These are phyloP conservation scores for Gallinago nigripennis DNA, from an alignment of 2,797 vertebrate genomes.

Conservation along the genomic window DNA sequence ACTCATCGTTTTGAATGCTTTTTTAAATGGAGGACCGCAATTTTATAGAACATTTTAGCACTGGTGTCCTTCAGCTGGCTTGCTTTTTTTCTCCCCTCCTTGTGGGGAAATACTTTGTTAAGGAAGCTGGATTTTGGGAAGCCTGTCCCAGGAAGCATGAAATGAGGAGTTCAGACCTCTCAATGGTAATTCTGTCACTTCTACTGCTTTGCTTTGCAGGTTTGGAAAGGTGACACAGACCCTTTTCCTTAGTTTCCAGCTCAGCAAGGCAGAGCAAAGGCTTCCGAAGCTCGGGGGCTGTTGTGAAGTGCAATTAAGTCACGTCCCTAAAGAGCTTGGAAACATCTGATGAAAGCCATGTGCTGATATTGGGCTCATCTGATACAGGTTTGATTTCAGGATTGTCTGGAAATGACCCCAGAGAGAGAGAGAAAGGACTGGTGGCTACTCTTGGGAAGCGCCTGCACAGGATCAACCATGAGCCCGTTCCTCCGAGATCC, in stretches of 20 bases:
- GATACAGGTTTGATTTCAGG: slow-evolving; percentile 4
- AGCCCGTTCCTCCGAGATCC: neutral
- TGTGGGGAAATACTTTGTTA: neutral
- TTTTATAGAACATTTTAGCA: neutral
- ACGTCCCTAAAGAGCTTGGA: neutral
- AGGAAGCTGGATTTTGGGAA: neutral
- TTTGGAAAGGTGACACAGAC: neutral
- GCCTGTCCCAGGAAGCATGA: neutral
- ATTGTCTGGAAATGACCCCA: neutral
- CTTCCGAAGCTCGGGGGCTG: neutral
- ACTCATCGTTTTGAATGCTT: neutral
- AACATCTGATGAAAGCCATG: slow-evolving; percentile 52
- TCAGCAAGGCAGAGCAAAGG: neutral
- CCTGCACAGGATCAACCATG: slow-evolving; percentile 37
- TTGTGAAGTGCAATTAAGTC: neutral
- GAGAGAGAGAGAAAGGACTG: neutral
- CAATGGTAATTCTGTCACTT: neutral
- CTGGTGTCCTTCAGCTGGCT: neutral
- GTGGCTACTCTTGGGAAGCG: neutral
- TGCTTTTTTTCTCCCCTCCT: neutral
- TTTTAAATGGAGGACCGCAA: neutral
- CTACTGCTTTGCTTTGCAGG: neutral
- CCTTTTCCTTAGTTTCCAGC: neutral
- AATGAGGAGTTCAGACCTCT: neutral
- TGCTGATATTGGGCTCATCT: neutral